Evolutionary conservation across 2,797 vertebrate genomes (phyloP).

Genomic region (Scleropages formosus): DNA sequence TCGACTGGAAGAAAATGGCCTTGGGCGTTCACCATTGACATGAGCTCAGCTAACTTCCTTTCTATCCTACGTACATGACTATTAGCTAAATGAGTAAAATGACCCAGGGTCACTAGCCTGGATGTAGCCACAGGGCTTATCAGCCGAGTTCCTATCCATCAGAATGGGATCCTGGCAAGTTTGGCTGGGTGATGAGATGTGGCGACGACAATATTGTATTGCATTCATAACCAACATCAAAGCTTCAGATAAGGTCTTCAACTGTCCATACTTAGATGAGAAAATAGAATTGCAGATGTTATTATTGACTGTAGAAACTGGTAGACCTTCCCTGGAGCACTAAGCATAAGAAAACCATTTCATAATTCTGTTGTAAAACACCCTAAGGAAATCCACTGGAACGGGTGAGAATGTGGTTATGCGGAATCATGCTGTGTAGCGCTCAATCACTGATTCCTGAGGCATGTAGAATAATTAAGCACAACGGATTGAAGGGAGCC

Average conservation of each 20-base stretch:
- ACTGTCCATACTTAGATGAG: too few relatives aligned
- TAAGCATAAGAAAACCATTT: constrained; percentile 46
- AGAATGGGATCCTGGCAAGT: constrained; percentile 46
- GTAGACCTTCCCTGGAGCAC: constrained; percentile 12
- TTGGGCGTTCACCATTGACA: too few relatives aligned
- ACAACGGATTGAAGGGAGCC: neutral
- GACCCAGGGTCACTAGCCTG: too few relatives aligned
- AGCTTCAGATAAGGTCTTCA: too few relatives aligned
- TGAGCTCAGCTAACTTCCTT: too few relatives aligned
- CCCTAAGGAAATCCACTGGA: constrained; percentile 42
- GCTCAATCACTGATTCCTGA: constrained; percentile 60
- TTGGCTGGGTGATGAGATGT: constrained; percentile 1
- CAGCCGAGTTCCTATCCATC: constrained; percentile 50
- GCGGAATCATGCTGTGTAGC: constrained; percentile 52
- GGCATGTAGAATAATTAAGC: constrained; percentile 64
- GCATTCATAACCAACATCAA: too few relatives aligned
- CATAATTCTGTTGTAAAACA: constrained; percentile 43
- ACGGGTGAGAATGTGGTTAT: constrained; percentile 37
- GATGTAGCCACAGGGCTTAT: constrained; percentile 39
- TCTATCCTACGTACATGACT: too few relatives aligned
- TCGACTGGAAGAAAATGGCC: neutral
- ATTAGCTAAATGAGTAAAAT: neutral
- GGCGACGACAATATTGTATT: too few relatives aligned
- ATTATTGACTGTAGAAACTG: too few relatives aligned
- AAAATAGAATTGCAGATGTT: too few relatives aligned